phyloP scores from a whole-genome alignment of 2,113 vertebrate genomes.

The Atlantisia rogersi region DNA sequence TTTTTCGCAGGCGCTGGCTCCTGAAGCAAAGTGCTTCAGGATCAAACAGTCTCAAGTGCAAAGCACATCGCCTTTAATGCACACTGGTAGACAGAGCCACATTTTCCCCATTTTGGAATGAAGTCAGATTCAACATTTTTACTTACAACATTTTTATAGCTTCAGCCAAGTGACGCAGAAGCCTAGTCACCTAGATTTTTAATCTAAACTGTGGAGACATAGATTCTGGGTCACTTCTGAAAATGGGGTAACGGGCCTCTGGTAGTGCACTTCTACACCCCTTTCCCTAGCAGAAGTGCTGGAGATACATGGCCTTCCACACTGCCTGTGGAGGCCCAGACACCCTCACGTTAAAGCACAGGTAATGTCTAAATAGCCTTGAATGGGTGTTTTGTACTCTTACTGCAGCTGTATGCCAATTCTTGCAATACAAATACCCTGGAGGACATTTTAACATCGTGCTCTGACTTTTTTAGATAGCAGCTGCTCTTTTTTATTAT shows the following conservation, averaged over 20 bases:
- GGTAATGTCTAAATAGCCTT: not conserved
- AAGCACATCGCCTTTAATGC: not conserved
- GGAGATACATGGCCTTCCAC: not conserved
- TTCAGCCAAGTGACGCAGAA: not conserved
- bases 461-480: constrained; percentile 5
- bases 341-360: not conserved
- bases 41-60: no score
- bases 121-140: not conserved
- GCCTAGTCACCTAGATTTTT: not conserved
- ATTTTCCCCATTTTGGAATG: not conserved
- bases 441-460: not conserved
- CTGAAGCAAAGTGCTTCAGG: not conserved
- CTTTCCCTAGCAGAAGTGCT: not conserved
- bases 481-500: constrained; percentile 51
- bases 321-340: not conserved
- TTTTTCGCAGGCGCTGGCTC: not conserved
- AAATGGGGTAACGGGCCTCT: not conserved
- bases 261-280: not conserved
- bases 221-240: not conserved
- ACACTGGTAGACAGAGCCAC: not conserved
- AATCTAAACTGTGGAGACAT: fast-evolving
- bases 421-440: not conserved
- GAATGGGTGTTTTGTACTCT: not conserved
- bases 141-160: not conserved
- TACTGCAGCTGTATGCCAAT: not conserved